Evolutionary conservation across 2,888 invertebrate genomes (phyloP).

Genomic region (Platycheirus albimanus): DNA sequence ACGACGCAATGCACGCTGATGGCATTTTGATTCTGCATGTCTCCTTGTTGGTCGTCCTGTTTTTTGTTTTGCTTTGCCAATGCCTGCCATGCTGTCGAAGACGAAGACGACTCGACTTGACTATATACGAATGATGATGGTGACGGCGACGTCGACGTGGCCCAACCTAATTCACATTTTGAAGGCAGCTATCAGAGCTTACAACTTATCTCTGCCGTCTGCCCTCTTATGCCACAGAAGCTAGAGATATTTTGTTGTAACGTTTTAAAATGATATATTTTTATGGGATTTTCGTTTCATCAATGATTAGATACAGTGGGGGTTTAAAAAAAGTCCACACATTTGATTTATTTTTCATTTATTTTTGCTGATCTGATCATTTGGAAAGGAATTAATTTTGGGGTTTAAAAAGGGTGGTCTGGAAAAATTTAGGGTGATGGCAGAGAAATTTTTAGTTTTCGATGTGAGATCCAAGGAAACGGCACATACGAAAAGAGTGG

Average conservation of each 20-base stretch:
- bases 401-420: too few relatives aligned
- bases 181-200: slow-evolving; percentile 4
- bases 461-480: too few relatives aligned
- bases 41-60: slow-evolving; percentile 7
- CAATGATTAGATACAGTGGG: neutral
- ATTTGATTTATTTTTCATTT: neutral
- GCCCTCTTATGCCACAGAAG: neutral
- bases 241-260: slow-evolving; percentile 5
- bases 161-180: slow-evolving; percentile 8
- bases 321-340: neutral
- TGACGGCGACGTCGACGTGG: slow-evolving; percentile 2
- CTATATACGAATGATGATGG: too few relatives aligned
- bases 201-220: slow-evolving; percentile 15
- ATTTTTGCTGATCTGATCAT: too few relatives aligned
- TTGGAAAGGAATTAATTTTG: too few relatives aligned
- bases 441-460: too few relatives aligned
- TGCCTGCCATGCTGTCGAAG: slow-evolving; percentile 3
- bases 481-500: too few relatives aligned
- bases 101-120: too few relatives aligned
- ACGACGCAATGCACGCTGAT: slow-evolving; percentile 24
- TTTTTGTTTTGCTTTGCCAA: neutral
- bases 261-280: slow-evolving; percentile 27
- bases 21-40: slow-evolving; percentile 55
- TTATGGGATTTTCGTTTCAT: slow-evolving; percentile 26
- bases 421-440: too few relatives aligned